Evolutionary conservation across 2,888 invertebrate species (phyloP).

Genomic region (Drosophila kambysellisi): DNA sequence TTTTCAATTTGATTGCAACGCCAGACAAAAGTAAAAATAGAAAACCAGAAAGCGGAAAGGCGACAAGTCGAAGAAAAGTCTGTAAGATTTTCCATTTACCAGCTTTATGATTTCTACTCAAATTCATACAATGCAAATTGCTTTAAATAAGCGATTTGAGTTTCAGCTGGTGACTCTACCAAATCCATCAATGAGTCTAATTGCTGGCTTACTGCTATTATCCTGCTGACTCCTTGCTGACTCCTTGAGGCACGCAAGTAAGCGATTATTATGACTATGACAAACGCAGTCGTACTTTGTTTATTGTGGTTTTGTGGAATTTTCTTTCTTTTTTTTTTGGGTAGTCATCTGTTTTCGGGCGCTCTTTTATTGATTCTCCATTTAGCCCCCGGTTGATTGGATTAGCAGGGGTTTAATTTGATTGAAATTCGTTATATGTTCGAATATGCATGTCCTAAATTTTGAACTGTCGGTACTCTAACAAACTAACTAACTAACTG

Average conservation of each 20-base stretch:
- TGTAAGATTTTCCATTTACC: constrained; percentile 21
- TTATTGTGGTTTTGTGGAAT: constrained; percentile 30
- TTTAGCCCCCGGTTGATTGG: constrained; percentile 21
- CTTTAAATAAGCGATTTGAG: constrained; percentile 33
- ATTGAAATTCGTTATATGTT: constrained; percentile 1
- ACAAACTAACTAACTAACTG: too few relatives aligned
- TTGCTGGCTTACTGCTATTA: constrained; percentile 67
- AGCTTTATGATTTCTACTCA: constrained; percentile 21
- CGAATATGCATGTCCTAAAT: background rate
- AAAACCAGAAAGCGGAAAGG: constrained; percentile 30
- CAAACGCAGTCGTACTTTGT: constrained; percentile 15
- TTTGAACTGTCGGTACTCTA: background rate
- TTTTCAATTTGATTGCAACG: constrained; percentile 62
- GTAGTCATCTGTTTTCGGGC: background rate
- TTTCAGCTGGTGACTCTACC: constrained; percentile 41
- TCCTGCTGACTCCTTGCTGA: constrained; percentile 1
- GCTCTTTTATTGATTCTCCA: constrained; percentile 54
- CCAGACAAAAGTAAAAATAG: constrained; percentile 23
- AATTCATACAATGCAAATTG: constrained; percentile 49
- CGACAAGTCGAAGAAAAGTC: constrained; percentile 20
- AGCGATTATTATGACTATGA: constrained; percentile 63
- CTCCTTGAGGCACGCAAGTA: constrained; percentile 57
- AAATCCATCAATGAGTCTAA: constrained; percentile 71
- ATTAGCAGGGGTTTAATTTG: constrained; percentile 8
- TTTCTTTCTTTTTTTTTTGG: constrained; percentile 6